Evolutionary conservation across 2,113 vertebrate genomes (phyloP).

Genomic region (Zapornia atra): DNA sequence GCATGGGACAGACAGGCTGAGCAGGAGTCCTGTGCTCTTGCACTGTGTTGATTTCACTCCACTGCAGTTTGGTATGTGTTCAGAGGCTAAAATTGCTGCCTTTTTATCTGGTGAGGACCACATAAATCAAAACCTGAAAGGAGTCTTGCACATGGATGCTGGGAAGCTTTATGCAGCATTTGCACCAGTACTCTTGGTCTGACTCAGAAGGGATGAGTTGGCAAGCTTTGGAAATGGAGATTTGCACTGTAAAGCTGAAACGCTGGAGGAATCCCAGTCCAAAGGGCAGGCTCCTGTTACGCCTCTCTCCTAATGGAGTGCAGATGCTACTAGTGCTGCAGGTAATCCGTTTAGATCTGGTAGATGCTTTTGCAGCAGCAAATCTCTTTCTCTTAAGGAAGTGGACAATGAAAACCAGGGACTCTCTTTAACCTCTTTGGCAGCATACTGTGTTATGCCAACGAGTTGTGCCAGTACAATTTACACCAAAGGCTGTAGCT

Average conservation of each 20-base stretch:
- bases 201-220: not conserved
- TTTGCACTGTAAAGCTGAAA: not conserved
- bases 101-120: conserved; percentile 20
- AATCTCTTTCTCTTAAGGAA: conserved; percentile 1
- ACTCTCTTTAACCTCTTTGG: not conserved
- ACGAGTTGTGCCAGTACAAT: not conserved
- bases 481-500: not conserved
- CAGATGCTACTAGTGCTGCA: conserved; percentile 47
- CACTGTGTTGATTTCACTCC: not conserved
- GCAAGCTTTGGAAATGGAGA: not conserved
- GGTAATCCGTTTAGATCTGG: not conserved
- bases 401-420: not conserved
- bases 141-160: not conserved
- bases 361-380: not conserved
- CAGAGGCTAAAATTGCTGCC: conserved; percentile 9
- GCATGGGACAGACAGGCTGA: not conserved
- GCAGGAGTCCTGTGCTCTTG: not conserved
- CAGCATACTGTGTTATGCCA: not conserved
- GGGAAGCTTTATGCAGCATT: not conserved
- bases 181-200: not conserved
- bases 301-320: not conserved
- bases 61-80: rapidly evolving
- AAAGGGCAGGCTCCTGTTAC: not conserved
- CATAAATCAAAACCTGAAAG: not conserved
- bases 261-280: not conserved